phyloP scores from a whole-genome alignment of 2,113 vertebrate genomes.

The Gracilinanus agilis region DNA sequence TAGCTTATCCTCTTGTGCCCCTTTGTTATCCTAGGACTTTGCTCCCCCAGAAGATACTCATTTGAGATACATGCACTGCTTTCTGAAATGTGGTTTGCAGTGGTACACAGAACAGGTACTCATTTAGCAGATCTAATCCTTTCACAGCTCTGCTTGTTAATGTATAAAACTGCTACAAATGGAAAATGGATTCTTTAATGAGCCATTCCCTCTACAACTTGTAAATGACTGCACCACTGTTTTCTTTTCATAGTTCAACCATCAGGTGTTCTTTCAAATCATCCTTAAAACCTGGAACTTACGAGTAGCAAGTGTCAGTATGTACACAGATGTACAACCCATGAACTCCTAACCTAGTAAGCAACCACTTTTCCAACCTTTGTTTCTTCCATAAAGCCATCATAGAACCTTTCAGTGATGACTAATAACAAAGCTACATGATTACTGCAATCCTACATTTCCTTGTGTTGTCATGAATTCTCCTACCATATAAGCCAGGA shows the following conservation, averaged over 20 bases:
- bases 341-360: constrained; percentile 73
- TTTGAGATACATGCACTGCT: constrained; percentile 69
- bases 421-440: constrained; percentile 64
- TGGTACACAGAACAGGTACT: constrained; percentile 66
- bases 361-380: constrained; percentile 69
- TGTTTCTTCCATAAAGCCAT: constrained; percentile 37
- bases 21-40: constrained; percentile 80
- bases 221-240: constrained; percentile 29
- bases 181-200: constrained; percentile 82
- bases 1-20: constrained; percentile 75
- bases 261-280: constrained; percentile 70
- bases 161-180: constrained; percentile 79
- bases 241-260: constrained; percentile 76
- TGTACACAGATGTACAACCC: background rate
- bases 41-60: constrained; percentile 76
- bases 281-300: background rate
- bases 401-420: constrained; percentile 44
- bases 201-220: constrained; percentile 66
- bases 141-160: constrained; percentile 75
- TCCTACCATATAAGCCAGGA: background rate
- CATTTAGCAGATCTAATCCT: constrained; percentile 75
- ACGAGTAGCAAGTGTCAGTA: constrained; percentile 47
- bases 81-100: constrained; percentile 76
- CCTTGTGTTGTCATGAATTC: constrained; percentile 23
- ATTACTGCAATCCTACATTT: constrained; percentile 47